phyloP scores from a whole-genome alignment of 2,797 vertebrate genomes.

The Crocidura indochinensis region DNA sequence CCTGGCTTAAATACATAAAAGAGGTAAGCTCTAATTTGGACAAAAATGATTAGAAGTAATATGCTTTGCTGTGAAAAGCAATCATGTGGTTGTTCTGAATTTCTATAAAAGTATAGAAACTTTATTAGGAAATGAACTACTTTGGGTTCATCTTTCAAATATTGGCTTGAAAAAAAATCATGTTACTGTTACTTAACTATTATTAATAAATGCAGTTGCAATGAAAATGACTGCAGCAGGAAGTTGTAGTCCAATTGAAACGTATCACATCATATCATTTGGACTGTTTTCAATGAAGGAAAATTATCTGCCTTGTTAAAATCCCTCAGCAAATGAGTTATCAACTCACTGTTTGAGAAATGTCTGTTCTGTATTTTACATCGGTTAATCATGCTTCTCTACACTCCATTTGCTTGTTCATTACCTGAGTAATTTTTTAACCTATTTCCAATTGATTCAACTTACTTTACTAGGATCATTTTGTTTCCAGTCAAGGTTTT shows the following conservation, averaged over 20 bases:
- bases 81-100: background rate
- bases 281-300: constrained; percentile 24
- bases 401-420: background rate
- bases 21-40: background rate
- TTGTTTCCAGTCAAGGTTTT: background rate
- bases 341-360: background rate
- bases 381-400: background rate
- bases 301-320: constrained; percentile 6
- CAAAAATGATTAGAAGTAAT: background rate
- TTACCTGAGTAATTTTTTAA: background rate
- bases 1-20: background rate
- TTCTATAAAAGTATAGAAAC: background rate
- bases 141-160: constrained; percentile 21
- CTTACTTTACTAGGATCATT: background rate
- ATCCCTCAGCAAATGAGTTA: background rate
- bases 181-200: background rate
- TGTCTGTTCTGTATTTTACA: background rate
- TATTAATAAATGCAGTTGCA: constrained; percentile 19
- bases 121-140: background rate
- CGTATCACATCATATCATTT: background rate
- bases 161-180: background rate
- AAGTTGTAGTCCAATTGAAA: background rate
- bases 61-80: background rate
- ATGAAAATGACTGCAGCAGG: background rate
- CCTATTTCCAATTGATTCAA: constrained; percentile 16